Conservation (phyloP, 2,888 invertebrate genomes). For the Aplocera efformata region DNA sequence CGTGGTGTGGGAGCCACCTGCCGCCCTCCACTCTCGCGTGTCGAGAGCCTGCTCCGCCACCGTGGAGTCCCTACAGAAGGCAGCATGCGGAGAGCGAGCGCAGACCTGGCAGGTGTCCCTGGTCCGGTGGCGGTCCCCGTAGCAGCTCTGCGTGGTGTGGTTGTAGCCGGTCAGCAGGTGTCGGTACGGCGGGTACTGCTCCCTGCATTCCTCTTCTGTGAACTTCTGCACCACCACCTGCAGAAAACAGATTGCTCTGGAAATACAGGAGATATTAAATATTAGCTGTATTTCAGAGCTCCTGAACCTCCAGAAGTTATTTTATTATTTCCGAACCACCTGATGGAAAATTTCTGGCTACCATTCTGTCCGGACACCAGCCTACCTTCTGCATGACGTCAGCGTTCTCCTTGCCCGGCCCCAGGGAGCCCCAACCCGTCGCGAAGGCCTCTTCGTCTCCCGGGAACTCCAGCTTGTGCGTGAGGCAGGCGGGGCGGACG, state of each 20-base stretch:
- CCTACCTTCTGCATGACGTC: constrained; percentile 41
- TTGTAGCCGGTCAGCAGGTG: constrained; percentile 33
- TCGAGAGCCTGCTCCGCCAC: too few relatives aligned
- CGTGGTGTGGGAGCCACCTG: too few relatives aligned
- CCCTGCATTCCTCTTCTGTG: constrained; percentile 26
- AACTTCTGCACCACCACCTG: constrained; percentile 39
- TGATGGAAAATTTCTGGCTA: too few relatives aligned
- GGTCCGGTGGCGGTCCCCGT: constrained; percentile 32
- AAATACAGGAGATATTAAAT: too few relatives aligned
- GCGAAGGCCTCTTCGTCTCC: constrained; percentile 18
- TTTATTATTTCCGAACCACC: too few relatives aligned
- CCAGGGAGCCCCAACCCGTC: constrained; percentile 42
- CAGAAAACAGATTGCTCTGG: background rate
- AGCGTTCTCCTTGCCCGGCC: constrained; percentile 27
- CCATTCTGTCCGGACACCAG: too few relatives aligned
- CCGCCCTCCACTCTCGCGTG: too few relatives aligned
- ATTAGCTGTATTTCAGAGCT: too few relatives aligned
- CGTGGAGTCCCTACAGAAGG: too few relatives aligned
- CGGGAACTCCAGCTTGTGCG: constrained; percentile 21
- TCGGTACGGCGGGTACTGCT: constrained; percentile 24
- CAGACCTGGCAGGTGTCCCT: constrained; percentile 46
- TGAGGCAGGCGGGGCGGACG: constrained; percentile 37
- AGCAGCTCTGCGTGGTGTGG: constrained; percentile 37
- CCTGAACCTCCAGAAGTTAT: too few relatives aligned
- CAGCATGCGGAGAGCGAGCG: too few relatives aligned